Base-by-base conservation (phyloP, 2,888 invertebrate species). In the Andrena flavipes region DNA sequence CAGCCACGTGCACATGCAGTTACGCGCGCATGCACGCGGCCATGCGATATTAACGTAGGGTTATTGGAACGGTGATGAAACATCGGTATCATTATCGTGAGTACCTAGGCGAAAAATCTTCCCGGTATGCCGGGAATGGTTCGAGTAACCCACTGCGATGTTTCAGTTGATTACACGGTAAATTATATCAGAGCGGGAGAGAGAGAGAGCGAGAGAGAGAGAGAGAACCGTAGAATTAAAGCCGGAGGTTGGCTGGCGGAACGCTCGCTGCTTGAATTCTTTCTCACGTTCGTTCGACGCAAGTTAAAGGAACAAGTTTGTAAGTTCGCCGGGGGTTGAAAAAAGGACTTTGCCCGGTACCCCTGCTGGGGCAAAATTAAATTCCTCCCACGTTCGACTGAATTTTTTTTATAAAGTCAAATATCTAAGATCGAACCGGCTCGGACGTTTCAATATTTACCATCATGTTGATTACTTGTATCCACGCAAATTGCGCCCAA, bases 241-340 rank as follows among this genome's bases (percentile, higher is more conserved):
- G 70, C 72, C 56, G 54, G 59, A 67, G 60, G 54, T 64, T 69
- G 80, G 42, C 74, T 56, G 62, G 62, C 7, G 67, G 65, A 77
- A 78, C 48, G 77, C 76, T 81, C 69, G 63, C 76, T 82, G 83
- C 64, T 88, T 86, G 79, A 83, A 77, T 84, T 86, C 88, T 85
- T 80, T 72, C 87, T 88, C 88, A 88, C 88, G 88, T 88, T 63
- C 88, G 78, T 80, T 68, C 78, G 80, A 54, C 76, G 67, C 75
- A 87, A 88, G 82, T 88, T 86, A 84, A 56, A 85, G 70, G 76
- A 88, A 88, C 80, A 83, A 88, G 85, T 88, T 88, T 71, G 76
- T 59, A 75, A 78, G 83, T 78, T 85, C 74, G 81, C 79, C 72
- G n/a, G 60, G 60, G 76, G 75, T 80, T 70, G 65, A 72, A 74